Base-by-base conservation (phyloP, 2,888 invertebrate species). In the Temnothorax unifasciatus region DNA sequence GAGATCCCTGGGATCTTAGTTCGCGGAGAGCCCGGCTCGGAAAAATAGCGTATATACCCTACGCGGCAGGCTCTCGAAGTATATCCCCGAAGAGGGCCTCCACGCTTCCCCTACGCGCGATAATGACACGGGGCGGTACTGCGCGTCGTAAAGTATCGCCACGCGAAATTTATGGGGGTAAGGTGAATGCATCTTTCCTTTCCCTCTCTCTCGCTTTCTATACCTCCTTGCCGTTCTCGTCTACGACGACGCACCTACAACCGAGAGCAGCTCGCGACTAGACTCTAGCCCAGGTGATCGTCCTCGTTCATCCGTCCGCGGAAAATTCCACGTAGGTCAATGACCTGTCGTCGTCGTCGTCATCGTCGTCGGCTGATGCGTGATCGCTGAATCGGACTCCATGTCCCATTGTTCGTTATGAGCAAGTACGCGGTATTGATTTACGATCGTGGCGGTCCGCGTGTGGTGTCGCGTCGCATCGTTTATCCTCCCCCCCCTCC, bases 81-180 rank as follows among this genome's bases (percentile, higher is more conserved):
- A 76, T 77, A 76, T 77, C 59, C 79, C 13, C 52, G 52, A 77
- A 69, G 85, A 82, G 8, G 69, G 77, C 77, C 87, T 82, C 85
- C 73, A 76, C 83, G 87, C 73, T 89, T 89, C 87, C 85, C 83
- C 66, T 76, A 74, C 75, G 86, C 91, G 92, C 93, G 93, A 93
- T 94, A 94, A 94, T 94, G 94, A 94, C 92, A 92, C 92, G 92
- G 92, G 94, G 94, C 93, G 94, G 93, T 92, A 90, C 93, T 89
- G 91, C 89, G 92, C 88, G 90, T 93, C 94, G 93, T 94, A 94
- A 94, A 94, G 91, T 92, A 94, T 93, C 93, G 91, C 86, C 92
- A 88, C 61, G 89, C 90, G 91, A 91, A 93, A 94, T 94, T 94
- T 94, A 94, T 92, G 93, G 92, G 92, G 92, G 82, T 89, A 89